Percentiles rank a stretch among this genome's conserved stretches.
These are phyloP conservation scores for Hippoglossus stenolepis DNA, from an alignment of 2,113 vertebrate species.

Conservation along the genomic window DNA sequence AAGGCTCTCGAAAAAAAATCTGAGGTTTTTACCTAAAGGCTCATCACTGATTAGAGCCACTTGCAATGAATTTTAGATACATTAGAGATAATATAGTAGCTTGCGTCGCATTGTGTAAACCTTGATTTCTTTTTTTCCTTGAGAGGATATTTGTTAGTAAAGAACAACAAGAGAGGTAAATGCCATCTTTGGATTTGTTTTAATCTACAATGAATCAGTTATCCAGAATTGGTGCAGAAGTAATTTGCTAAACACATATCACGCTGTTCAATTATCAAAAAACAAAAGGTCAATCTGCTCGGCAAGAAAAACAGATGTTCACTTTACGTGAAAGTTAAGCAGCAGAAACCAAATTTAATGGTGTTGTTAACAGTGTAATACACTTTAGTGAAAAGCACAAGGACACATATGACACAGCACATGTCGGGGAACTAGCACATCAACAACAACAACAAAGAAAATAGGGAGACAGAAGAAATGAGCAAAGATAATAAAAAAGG, in stretches of 20 bases:
- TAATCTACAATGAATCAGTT: neutral
- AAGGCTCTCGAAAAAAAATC: conserved; percentile 69
- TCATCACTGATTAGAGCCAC: conserved; percentile 76
- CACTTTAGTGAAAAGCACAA: no score
- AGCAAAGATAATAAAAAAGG: no score
- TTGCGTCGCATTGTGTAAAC: conserved; percentile 13
- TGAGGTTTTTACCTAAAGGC: conserved; percentile 71
- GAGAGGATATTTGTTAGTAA: conserved; percentile 3
- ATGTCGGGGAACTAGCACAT: no score
- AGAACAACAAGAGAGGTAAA: conserved; percentile 4
- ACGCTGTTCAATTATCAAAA: neutral
- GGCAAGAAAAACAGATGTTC: no score
- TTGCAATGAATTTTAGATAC: conserved; percentile 42
- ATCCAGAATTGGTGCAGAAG: neutral
- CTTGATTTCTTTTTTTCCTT: neutral
- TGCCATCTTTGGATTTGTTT: neutral
- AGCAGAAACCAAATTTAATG: no score
- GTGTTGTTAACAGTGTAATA: no score
- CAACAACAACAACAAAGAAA: no score
- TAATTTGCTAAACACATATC: neutral
- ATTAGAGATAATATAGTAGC: conserved; percentile 10
- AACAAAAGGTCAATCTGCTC: neutral
- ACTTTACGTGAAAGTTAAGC: no score
- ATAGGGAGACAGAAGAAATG: no score
- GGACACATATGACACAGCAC: no score